A percentile compares a stretch with the other conserved stretches of the same genome.
Conservation (phyloP, 1,140 invertebrate genomes). For the Macrostomum lignano region DNA sequence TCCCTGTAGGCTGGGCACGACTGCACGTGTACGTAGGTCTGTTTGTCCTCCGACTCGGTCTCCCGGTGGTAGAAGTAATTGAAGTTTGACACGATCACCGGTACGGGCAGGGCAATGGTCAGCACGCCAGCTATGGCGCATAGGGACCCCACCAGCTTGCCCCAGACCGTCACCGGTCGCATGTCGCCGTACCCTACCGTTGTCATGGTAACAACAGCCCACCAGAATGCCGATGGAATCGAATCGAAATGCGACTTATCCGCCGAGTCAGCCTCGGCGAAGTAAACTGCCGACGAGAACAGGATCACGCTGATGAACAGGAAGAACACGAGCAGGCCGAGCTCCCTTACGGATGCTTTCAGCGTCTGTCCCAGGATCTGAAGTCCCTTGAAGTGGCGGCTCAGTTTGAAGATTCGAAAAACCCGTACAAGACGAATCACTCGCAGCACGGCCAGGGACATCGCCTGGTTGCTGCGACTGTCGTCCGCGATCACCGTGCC, state of each 20-base stretch:
- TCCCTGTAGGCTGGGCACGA: no score
- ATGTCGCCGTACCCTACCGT: constrained; percentile 34
- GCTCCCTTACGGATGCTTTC: constrained; percentile 86
- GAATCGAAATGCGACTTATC: constrained; percentile 13
- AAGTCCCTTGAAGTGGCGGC: constrained; percentile 30
- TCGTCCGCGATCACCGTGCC: constrained; percentile 43
- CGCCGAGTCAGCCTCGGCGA: constrained; percentile 28
- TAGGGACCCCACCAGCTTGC: constrained; percentile 36
- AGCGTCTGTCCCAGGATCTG: constrained; percentile 36
- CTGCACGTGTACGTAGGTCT: background rate
- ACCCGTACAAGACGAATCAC: constrained; percentile 9
- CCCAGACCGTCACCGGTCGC: constrained; percentile 12
- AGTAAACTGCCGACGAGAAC: constrained; percentile 18
- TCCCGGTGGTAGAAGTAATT: constrained; percentile 69
- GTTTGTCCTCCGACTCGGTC: constrained; percentile 5
- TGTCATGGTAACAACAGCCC: constrained; percentile 15
- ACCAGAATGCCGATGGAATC: constrained; percentile 23
- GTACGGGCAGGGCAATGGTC: constrained; percentile 83
- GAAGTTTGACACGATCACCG: constrained; percentile 95
- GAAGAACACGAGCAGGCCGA: constrained; percentile 94
- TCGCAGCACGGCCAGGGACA: constrained; percentile 27
- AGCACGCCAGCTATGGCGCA: constrained; percentile 88
- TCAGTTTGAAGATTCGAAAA: constrained; percentile 32
- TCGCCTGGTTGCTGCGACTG: constrained; percentile 15
- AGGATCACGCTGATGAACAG: constrained; percentile 31